phyloP scores from a whole-genome alignment of 2,113 vertebrate species.

The Thalassarche chlororhynchos region DNA sequence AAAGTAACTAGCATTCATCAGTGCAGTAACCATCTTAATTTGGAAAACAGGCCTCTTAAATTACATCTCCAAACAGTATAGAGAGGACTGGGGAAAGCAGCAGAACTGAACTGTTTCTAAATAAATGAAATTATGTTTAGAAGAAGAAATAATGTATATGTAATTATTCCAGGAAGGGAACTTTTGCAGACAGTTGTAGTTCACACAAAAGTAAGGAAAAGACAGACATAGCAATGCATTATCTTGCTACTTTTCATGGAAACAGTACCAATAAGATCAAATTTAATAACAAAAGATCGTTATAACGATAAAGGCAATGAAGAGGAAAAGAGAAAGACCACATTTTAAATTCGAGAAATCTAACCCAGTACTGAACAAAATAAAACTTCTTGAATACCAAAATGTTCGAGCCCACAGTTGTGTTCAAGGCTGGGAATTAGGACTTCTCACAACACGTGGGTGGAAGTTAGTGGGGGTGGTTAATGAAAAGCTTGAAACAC shows the following conservation, averaged over 20 bases:
- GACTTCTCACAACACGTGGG: not conserved
- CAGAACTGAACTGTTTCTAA: not conserved
- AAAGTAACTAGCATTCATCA: not conserved
- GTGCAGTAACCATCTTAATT: not conserved
- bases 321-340: not conserved
- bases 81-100: not conserved
- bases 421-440: not conserved
- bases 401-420: not conserved
- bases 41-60: not conserved
- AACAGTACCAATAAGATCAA: not conserved
- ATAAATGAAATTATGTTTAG: not conserved
- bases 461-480: not conserved
- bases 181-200: rapidly evolving
- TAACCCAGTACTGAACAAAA: not conserved
- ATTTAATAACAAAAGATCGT: not conserved
- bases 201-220: not conserved
- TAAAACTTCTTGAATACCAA: not conserved
- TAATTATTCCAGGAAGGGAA: not conserved
- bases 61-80: not conserved
- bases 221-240: not conserved
- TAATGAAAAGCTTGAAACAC: not conserved
- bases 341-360: not conserved
- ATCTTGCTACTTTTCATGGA: not conserved
- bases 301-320: not conserved
- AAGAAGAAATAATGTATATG: not conserved